Conservation (phyloP, 2,888 invertebrate genomes). For the Pyrgus malvae region DNA sequence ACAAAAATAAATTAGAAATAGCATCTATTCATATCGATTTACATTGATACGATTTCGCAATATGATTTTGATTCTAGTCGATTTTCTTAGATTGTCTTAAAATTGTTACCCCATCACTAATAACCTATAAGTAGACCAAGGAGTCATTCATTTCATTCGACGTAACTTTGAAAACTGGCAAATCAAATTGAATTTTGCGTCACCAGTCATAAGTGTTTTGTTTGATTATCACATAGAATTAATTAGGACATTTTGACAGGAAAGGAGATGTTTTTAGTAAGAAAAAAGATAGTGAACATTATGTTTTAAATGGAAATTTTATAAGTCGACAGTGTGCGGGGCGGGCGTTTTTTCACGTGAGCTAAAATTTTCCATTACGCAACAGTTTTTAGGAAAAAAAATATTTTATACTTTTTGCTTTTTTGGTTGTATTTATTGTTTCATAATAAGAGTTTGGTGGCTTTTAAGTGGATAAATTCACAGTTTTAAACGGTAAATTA, state of each 20-base stretch:
- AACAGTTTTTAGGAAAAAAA: slow-evolving; percentile 37
- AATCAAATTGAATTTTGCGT: slow-evolving; percentile 42
- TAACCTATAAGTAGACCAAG: slow-evolving; percentile 73
- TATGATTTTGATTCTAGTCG: neutral
- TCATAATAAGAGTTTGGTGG: neutral
- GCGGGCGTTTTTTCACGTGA: slow-evolving; percentile 68
- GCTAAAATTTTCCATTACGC: slow-evolving; percentile 66
- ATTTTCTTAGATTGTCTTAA: neutral
- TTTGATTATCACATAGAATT: slow-evolving; percentile 31
- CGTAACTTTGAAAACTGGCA: slow-evolving; percentile 41
- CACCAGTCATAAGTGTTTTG: slow-evolving; percentile 40
- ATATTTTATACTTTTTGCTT: neutral
- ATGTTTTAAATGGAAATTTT: slow-evolving; percentile 80
- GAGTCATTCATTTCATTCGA: slow-evolving; percentile 44
- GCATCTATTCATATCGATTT: no score
- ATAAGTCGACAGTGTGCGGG: slow-evolving; percentile 61
- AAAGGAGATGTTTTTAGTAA: slow-evolving; percentile 67
- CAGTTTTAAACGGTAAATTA: no score
- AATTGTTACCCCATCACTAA: slow-evolving; percentile 55
- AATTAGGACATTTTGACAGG: slow-evolving; percentile 38
- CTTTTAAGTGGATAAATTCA: neutral
- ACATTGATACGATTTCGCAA: no score
- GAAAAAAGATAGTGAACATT: slow-evolving; percentile 78
- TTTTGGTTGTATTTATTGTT: neutral
- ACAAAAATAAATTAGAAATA: no score